Conservation (phyloP, 2,113 vertebrate species). For the Rissa tridactyla region DNA sequence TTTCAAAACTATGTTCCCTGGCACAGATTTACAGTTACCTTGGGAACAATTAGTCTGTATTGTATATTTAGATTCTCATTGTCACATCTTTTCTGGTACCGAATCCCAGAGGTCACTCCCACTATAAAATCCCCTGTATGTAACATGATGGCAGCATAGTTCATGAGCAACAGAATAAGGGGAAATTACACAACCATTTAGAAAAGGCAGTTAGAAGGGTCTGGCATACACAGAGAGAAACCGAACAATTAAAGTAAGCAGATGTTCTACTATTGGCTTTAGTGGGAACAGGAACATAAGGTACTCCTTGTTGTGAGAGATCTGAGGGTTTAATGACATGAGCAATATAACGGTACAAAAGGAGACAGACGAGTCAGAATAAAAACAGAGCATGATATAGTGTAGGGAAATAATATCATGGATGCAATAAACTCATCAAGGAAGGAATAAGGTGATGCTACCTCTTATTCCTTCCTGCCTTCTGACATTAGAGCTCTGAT, state of each 20-base stretch:
- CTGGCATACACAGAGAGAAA: neutral
- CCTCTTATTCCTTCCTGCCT: neutral
- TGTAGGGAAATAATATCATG: neutral
- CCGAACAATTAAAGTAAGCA: neutral
- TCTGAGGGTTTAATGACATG: neutral
- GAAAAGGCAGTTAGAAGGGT: neutral
- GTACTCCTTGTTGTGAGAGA: neutral
- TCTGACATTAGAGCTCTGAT: neutral
- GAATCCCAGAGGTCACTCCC: neutral
- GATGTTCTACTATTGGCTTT: neutral
- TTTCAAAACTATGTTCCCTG: neutral
- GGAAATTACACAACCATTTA: neutral
- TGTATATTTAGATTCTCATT: neutral
- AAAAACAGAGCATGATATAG: neutral
- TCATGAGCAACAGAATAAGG: neutral
- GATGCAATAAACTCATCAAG: neutral
- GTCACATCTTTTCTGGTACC: neutral
- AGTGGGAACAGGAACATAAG: neutral
- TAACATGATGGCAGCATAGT: neutral
- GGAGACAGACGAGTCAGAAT: neutral
- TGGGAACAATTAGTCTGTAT: neutral
- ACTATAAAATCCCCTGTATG: neutral
- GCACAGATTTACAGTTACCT: constrained; percentile 6
- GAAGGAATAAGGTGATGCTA: neutral
- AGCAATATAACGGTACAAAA: neutral